Evolutionary conservation across 2,113 vertebrate species (phyloP), one percentile per base, ranked within the genome.

Genomic region (Urocolius indicus): DNA sequence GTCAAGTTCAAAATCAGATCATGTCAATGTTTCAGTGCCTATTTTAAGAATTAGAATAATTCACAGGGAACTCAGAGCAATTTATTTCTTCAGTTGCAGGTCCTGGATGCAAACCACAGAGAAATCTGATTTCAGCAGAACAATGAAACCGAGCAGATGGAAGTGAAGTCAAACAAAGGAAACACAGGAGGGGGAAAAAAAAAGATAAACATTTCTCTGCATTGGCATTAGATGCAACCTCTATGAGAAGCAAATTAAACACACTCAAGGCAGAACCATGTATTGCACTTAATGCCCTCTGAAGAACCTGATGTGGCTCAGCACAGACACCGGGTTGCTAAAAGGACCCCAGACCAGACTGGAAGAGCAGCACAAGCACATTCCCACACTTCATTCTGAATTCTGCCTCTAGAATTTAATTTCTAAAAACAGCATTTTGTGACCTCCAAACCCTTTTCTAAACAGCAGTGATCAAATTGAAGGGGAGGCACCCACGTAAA

Each of bases 141-240:
- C 87, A 94, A 91, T 94, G 67, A 93, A 95, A 90, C 58, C 0
- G 0, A 83, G 45, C 0, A 3, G 52, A 93, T 66, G 58, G 66
- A 91, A 62, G 54, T 87, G 20, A 91, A 90, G 82, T 58, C 94
- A 96, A 93, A 95, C 89, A 96, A 95, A 96, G 84, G 78, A 95
- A 92, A 66, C 66, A 73, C 4, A 5, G 38, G 24, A 19, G 38
- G 41, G 9, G 21, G 15, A 22, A 13, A 55, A 73, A 59, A 62
- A 43, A 34, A 46, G 41, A 76, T 83, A 90, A 94, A 77, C 78
- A 74, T 89, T 94, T 85, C 86, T 43, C 84, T 80, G 67, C 81
- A 62, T 69, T 91, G 71, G 87, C 75, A 66, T 73, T 79, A 85
- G 82, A 85, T 88, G 89, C 78, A 52, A 89, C 87, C 69, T 90